Evolutionary conservation across 1,140 invertebrate genomes (phyloP), one percentile per base, ranked within the genome.

Genomic region (Alviniconcha marisindica): DNA sequence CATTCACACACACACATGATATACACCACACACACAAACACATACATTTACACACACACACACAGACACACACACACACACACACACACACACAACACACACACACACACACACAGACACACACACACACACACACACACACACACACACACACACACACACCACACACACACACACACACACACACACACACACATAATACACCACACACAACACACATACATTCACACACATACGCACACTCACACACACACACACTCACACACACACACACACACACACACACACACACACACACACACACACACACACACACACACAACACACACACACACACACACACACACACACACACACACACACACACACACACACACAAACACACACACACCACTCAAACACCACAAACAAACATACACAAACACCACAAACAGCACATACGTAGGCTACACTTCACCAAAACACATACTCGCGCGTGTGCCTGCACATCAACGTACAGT

Each of bases 61-160:
- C 28, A 66, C 63, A 66, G 1, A 66, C 63, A 33, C 63, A 69
- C 63, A 36, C 63, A 69, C 63, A 1, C 63, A 4, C 33, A 36
- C 63, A 36, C 33, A 36, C 33, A 36, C 63, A 36, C 63, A 36
- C 63, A 14, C 24, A 24, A 38, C 28, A 69, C 63, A 69, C 63
- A 69, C 63, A 4, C n/a, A 5, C 0, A 31, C 63, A 69, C 63
- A 33, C 63, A 69, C 63, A 4, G 28, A 69, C 63, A 36, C 63
- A 69, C 63, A 69, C 63, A 69, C 31, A 69, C 63, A 69, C 63
- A 69, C 28, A 69, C 63, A 69, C 33, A 69, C 63, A 69, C 63
- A 69, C 63, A 69, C 63, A 69, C 63, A 69, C 63, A 69, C 63
- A 69, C 63, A 69, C 33, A 69, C 33, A 69, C 33, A 69, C 33